phyloP scores from a whole-genome alignment of 1,140 invertebrate species.

The Trichonephila clavata region DNA sequence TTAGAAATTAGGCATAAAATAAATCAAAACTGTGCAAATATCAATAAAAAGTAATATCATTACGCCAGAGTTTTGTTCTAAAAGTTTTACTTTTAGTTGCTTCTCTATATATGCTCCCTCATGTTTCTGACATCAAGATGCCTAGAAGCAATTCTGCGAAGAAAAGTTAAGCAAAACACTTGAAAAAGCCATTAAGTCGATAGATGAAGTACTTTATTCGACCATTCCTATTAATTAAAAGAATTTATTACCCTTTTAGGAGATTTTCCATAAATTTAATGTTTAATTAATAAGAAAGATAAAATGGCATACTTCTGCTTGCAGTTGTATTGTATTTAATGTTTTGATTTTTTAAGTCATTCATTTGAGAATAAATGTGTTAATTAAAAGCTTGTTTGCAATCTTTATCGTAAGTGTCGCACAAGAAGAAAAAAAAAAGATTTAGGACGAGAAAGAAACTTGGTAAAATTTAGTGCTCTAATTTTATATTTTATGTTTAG shows the following conservation, averaged over 20 bases:
- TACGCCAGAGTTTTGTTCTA: background rate
- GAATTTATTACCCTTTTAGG: constrained; percentile 29
- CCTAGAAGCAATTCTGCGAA: constrained; percentile 1
- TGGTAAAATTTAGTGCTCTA: background rate
- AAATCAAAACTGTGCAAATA: background rate
- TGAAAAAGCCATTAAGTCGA: constrained; percentile 1
- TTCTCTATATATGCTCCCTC: background rate
- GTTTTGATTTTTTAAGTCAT: background rate
- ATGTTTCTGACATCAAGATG: background rate
- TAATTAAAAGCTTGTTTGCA: constrained; percentile 6
- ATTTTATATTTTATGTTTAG: background rate
- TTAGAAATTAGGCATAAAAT: too few relatives aligned
- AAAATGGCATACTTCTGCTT: background rate
- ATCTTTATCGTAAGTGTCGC: background rate
- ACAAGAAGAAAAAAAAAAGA: background rate
- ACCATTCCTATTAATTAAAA: constrained; percentile 48
- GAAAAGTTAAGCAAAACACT: background rate
- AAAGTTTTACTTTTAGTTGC: background rate
- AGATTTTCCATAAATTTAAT: constrained; percentile 42
- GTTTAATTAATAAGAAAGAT: constrained; percentile 12
- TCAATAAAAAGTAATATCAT: background rate
- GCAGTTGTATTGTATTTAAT: background rate
- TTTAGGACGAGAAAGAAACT: too few relatives aligned
- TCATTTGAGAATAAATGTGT: background rate
- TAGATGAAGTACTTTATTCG: constrained; percentile 21